Evolutionary conservation across 1,140 invertebrate species (phyloP), one percentile per base, ranked within the genome.

Genomic region (Lucilia sericata): DNA sequence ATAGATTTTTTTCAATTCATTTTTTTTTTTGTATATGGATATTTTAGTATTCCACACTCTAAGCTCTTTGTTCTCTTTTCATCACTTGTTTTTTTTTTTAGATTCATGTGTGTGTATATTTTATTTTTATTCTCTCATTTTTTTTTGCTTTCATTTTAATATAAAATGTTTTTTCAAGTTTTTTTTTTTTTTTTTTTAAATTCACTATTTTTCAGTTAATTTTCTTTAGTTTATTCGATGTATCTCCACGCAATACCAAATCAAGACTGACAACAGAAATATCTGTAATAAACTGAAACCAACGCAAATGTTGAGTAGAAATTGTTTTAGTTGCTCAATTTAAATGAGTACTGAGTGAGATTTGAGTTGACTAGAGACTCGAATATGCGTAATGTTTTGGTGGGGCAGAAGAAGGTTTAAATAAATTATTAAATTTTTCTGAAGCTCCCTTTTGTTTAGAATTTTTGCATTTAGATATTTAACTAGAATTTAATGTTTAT

Each of bases 181-280:
- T 82, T 55, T 55, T 55, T 42, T n/a, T n/a, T n/a, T n/a, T n/a
- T n/a, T n/a, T n/a, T n/a, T n/a, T n/a, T n/a, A n/a, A n/a, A n/a
- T n/a, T 30, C 25, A 30, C n/a, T 82, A 21, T 51, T 51, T 55
- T 82, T 82, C 36, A 55, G n/a, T 49, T 82, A 5, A 30, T 30
- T 30, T 42, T 42, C 42, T 42, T 42, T 42, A 42, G 42, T 42
- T 65, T 82, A 34, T 60, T 19, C 81, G 51, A 82, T 21, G 51
- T 70, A n/a, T 65, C 81, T 60, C 9, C 76, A 80, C 76, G 76
- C 76, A 80, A 49, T 80, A 49, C 42, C 76, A 80, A 80, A 80
- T 51, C 76, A 51, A 80, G 76, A 80, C 76, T 80, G 76, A 47
- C 76, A 80, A 80, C 76, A 19, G 8, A 49, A 80, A 49, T 51